Percentiles rank a stretch among this genome's conserved stretches.
Evolutionary conservation across 2,113 vertebrate genomes (phyloP).

Genomic region (Elachura formosa): DNA sequence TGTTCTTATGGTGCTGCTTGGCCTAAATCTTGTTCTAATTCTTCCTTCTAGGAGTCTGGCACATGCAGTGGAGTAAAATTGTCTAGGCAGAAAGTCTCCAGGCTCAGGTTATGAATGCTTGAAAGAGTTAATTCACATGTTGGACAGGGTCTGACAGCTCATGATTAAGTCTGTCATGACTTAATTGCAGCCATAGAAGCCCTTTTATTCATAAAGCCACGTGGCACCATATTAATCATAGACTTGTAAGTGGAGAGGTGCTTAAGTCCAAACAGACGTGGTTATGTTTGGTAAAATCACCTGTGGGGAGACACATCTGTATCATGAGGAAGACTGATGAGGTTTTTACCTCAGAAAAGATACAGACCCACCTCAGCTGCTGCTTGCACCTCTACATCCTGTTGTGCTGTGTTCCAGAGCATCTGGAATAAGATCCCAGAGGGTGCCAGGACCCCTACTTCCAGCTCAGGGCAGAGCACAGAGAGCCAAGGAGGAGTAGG

Average conservation of each 20-base stretch:
- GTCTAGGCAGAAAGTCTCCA: background rate
- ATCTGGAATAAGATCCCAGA: background rate
- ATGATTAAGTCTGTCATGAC: background rate
- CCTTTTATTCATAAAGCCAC: background rate
- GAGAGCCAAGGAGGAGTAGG: background rate
- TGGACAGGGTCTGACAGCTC: background rate
- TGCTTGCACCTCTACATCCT: background rate
- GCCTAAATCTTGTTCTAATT: background rate
- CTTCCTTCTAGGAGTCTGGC: background rate
- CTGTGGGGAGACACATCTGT: background rate
- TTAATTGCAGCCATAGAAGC: background rate
- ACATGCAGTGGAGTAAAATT: background rate
- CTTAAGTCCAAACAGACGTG: background rate
- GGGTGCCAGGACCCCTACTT: background rate
- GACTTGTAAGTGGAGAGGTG: background rate
- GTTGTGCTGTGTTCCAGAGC: background rate
- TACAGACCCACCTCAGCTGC: background rate
- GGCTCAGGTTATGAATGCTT: background rate
- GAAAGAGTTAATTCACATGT: background rate
- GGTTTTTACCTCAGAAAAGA: background rate
- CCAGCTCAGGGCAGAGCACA: background rate
- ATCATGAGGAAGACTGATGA: background rate
- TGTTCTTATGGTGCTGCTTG: background rate
- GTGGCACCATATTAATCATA: background rate
- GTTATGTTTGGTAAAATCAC: background rate